Evolutionary conservation across 2,888 invertebrate genomes (phyloP).

Genomic region (Cecidostiba fungosa): DNA sequence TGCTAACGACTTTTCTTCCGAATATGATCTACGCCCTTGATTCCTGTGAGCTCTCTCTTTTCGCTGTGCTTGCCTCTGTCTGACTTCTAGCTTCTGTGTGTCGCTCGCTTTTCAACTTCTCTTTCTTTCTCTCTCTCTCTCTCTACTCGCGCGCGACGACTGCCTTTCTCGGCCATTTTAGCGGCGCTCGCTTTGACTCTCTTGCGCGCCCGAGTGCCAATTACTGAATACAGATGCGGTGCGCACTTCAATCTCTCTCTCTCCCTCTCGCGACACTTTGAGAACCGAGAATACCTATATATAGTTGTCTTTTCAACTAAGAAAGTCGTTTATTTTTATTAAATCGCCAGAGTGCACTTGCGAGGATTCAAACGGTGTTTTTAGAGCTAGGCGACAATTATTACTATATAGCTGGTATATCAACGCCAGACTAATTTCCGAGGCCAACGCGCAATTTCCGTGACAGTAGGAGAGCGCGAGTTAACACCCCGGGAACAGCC

Average conservation of each 20-base stretch:
- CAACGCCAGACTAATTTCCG: background rate
- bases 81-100: slow-evolving; percentile 16
- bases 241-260: too few relatives aligned
- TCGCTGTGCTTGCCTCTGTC: too few relatives aligned
- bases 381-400: too few relatives aligned
- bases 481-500: background rate
- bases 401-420: background rate
- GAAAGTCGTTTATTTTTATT: background rate
- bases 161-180: slow-evolving; percentile 2
- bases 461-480: background rate
- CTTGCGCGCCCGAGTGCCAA: background rate
- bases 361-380: background rate
- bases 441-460: background rate
- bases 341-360: background rate
- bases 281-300: background rate
- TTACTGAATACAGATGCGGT: background rate
- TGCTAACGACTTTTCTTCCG: slow-evolving; percentile 75
- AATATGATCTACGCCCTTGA: slow-evolving; percentile 72
- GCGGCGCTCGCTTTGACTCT: background rate
- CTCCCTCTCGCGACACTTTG: background rate
- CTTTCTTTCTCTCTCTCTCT: too few relatives aligned
- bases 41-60: slow-evolving; percentile 39
- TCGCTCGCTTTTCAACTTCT: slow-evolving; percentile 5
- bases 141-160: background rate
- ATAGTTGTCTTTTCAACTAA: too few relatives aligned